phyloP scores from a whole-genome alignment of 64 coral and sea anemone genomes.

The Cladopsammia gracilis region DNA sequence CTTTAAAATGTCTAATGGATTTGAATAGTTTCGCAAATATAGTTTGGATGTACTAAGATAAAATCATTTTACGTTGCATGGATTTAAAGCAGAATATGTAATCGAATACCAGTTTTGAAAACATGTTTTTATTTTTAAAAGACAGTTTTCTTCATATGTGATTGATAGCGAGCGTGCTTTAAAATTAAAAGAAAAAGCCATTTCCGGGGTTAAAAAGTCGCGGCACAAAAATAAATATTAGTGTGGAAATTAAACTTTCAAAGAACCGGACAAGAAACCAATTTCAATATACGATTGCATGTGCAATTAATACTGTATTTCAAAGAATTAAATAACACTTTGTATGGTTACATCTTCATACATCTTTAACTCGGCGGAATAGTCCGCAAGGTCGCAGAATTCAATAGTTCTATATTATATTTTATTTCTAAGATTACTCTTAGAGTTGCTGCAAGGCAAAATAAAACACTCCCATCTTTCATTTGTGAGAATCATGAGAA shows the following conservation, averaged over 20 bases:
- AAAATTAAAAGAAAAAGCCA: background rate
- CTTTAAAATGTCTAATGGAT: background rate
- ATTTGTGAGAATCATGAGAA: too few relatives aligned
- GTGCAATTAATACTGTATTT: background rate
- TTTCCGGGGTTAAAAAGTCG: constrained; percentile 23
- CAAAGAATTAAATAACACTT: too few relatives aligned
- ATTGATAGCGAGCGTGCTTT: background rate
- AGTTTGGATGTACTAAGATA: background rate
- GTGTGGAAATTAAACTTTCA: constrained; percentile 1
- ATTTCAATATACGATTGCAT: background rate
- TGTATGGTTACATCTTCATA: too few relatives aligned
- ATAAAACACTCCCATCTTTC: too few relatives aligned
- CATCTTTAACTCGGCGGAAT: too few relatives aligned
- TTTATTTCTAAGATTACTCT: too few relatives aligned
- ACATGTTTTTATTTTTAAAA: background rate
- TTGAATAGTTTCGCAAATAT: background rate
- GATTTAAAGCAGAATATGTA: background rate
- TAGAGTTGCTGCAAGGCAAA: too few relatives aligned
- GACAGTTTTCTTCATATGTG: background rate
- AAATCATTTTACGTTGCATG: background rate
- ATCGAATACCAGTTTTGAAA: background rate
- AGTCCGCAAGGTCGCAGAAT: too few relatives aligned
- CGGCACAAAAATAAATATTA: constrained; percentile 1
- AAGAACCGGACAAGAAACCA: background rate
- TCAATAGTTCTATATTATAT: too few relatives aligned